phyloP scores from a whole-genome alignment of 2,797 vertebrate species.

The Melanogrammus aeglefinus region DNA sequence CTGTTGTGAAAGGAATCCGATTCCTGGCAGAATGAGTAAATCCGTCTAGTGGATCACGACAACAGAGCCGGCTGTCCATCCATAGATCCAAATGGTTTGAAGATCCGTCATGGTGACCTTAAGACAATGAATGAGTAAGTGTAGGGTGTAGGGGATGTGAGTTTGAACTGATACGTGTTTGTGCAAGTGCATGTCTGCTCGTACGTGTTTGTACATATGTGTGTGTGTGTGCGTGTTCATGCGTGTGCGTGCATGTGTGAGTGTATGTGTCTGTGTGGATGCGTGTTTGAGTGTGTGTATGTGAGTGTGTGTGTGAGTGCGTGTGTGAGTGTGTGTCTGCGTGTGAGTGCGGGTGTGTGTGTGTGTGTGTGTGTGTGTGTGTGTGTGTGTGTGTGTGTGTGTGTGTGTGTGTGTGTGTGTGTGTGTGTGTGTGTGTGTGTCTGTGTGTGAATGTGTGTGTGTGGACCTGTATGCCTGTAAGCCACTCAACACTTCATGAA shows the following conservation, averaged over 20 bases:
- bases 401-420: not conserved
- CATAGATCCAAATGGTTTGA: conserved; percentile 29
- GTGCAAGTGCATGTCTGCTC: not conserved
- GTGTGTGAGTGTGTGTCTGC: not conserved
- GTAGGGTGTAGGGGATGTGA: conserved; percentile 18
- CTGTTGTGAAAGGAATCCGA: not conserved
- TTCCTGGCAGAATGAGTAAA: conserved; percentile 41
- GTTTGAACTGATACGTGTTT: not conserved
- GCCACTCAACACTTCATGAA: conserved; percentile 39
- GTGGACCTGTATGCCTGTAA: conserved; percentile 5
- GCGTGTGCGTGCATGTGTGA: not conserved
- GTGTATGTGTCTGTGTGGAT: not conserved
- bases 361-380: conserved; percentile 10
- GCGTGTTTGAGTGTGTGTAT: not conserved
- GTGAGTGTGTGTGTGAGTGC: not conserved
- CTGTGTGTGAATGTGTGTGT: conserved; percentile 6
- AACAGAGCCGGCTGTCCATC: conserved; percentile 49
- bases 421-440: conserved; percentile 8
- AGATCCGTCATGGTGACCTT: conserved; percentile 54
- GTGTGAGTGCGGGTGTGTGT: not conserved
- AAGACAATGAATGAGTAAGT: conserved; percentile 27
- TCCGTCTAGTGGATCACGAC: conserved; percentile 24
- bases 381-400: conserved; percentile 5
- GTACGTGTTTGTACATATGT: no score
- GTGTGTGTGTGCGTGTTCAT: no score